A percentile compares a stretch with the other conserved stretches of the same genome.
Conservation (phyloP, 2,113 vertebrate species). For the Barbus barbus region DNA sequence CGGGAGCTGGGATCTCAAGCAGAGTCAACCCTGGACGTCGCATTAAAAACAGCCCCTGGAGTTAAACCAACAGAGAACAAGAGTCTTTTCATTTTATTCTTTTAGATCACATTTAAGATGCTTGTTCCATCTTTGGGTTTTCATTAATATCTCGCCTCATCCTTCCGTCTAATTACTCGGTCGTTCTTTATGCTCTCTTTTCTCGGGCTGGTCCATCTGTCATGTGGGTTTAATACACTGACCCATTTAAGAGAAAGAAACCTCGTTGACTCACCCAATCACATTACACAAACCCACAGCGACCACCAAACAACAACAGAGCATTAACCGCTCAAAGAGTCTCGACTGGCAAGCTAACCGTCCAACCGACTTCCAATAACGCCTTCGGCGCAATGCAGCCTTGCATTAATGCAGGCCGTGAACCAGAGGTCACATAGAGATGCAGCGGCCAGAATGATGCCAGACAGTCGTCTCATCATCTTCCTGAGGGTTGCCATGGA, state of each 20-base stretch:
- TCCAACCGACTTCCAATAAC: neutral
- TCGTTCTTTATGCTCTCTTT: neutral
- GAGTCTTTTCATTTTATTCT: neutral
- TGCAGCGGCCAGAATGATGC: neutral
- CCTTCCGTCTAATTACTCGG: neutral
- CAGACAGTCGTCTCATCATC: neutral
- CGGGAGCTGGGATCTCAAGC: neutral
- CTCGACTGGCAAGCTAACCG: neutral
- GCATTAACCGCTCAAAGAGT: neutral
- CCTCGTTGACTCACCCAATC: neutral
- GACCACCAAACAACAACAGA: neutral
- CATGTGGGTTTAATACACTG: neutral
- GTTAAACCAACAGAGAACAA: neutral
- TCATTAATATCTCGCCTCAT: neutral
- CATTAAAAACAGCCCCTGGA: neutral
- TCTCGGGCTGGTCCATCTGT: neutral
- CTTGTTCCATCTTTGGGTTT: neutral
- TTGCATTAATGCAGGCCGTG: constrained; percentile 3
- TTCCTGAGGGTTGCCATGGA: constrained; percentile 14
- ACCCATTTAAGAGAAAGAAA: constrained; percentile 13
- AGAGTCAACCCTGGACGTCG: neutral
- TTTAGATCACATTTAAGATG: neutral
- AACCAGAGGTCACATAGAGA: constrained; percentile 5
- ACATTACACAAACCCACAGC: neutral
- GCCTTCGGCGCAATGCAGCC: neutral